Evolutionary conservation across 2,888 invertebrate genomes (phyloP).

Genomic region (Candidula unifasciata): DNA sequence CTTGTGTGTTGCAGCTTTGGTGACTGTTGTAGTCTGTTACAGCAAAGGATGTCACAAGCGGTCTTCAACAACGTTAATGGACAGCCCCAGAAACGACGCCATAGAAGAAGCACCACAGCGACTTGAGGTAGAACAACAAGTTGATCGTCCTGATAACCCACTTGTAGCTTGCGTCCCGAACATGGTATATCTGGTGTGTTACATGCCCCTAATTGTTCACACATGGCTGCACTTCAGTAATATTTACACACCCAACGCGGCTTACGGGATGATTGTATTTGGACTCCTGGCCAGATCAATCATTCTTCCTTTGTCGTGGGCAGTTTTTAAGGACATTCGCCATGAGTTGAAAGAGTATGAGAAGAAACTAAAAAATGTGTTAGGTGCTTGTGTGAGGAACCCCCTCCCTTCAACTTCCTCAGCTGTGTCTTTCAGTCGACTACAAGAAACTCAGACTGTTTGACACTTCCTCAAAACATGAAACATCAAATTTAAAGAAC

Average conservation of each 20-base stretch:
- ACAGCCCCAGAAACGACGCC: background rate
- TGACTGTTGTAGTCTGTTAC: constrained; percentile 27
- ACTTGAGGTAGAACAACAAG: background rate
- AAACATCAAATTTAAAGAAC: no score
- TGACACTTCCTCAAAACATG: background rate
- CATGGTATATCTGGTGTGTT: constrained; percentile 33
- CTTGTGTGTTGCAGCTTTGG: constrained; percentile 14
- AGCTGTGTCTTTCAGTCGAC: constrained; percentile 36
- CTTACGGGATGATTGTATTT: constrained; percentile 15
- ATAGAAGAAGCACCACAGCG: background rate
- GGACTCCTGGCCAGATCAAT: constrained; percentile 24
- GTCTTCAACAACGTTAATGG: background rate
- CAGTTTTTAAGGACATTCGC: constrained; percentile 7
- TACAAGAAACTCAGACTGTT: constrained; percentile 29
- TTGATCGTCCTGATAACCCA: background rate
- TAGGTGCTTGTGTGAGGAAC: background rate
- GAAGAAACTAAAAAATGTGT: background rate
- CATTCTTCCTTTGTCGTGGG: constrained; percentile 37
- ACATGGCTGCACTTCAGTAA: constrained; percentile 32
- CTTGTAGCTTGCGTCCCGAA: constrained; percentile 5
- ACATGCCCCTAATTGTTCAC: constrained; percentile 31
- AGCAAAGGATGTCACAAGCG: constrained; percentile 22
- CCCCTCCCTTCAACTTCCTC: constrained; percentile 14
- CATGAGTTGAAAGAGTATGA: background rate
- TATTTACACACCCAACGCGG: background rate